A percentile compares a stretch with the other conserved stretches of the same genome.
Conservation (phyloP, 2,113 vertebrate genomes). For the Zosterops japonicus region DNA sequence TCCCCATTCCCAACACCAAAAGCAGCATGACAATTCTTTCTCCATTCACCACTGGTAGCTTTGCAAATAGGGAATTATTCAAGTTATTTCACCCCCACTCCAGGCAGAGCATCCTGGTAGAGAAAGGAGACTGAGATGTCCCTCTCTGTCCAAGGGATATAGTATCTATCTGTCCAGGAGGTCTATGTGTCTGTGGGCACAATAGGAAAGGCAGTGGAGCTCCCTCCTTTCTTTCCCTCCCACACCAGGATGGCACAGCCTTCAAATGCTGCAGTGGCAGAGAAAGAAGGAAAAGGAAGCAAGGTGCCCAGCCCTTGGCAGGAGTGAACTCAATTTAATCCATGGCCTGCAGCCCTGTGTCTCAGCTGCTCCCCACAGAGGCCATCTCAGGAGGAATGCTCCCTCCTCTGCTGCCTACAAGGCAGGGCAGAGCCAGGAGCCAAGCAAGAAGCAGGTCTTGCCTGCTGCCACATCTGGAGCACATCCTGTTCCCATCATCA, state of each 20-base stretch:
- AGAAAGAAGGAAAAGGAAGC: background rate
- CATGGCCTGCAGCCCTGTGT: background rate
- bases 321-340: background rate
- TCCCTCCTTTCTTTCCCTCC: background rate
- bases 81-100: background rate
- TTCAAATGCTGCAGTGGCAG: background rate
- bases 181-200: background rate
- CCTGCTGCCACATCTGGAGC: background rate
- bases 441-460: background rate
- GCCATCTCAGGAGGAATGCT: background rate
- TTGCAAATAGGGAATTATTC: background rate
- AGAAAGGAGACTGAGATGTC: background rate
- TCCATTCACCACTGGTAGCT: background rate
- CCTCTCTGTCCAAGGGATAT: background rate
- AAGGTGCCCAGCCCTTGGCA: fast-evolving
- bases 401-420: background rate
- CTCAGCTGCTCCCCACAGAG: background rate
- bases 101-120: background rate
- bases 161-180: background rate
- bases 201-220: background rate
- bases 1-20: background rate
- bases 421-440: too few relatives aligned
- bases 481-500: background rate
- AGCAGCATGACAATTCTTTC: background rate
- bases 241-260: background rate